Conservation (phyloP, 2,797 vertebrate species). For the Pseudochromis fuscus region DNA sequence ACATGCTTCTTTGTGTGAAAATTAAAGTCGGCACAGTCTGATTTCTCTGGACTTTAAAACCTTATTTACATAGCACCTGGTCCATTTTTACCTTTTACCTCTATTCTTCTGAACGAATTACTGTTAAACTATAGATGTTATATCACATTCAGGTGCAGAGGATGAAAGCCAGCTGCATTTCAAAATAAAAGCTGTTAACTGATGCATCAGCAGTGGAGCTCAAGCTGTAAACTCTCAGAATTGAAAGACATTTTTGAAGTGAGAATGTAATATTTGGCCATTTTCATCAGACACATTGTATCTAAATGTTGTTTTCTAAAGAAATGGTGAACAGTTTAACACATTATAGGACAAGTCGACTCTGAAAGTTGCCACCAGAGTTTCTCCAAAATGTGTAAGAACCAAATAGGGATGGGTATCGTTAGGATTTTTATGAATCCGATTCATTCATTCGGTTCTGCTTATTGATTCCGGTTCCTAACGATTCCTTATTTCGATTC, state of each 20-base stretch:
- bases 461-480: too few species aligned
- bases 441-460: too few species aligned
- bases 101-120: not conserved
- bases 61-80: not conserved
- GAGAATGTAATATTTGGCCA: conserved; percentile 8
- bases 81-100: not conserved
- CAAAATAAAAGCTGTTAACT: conserved; percentile 3
- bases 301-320: conserved; percentile 39
- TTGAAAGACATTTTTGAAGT: conserved; percentile 11
- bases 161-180: not conserved
- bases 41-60: not conserved
- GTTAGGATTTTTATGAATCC: too few species aligned
- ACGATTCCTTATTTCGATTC: too few species aligned
- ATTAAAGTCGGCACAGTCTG: not conserved
- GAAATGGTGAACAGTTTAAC: conserved; percentile 55
- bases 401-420: too few species aligned
- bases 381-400: conserved; percentile 62
- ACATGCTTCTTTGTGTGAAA: not conserved
- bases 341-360: conserved; percentile 54
- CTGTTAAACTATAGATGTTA: not conserved
- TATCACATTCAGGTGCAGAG: not conserved
- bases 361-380: conserved; percentile 52
- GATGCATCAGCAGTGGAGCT: conserved; percentile 7
- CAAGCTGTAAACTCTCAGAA: conserved; percentile 1
- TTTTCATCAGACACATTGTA: conserved; percentile 37